Evolutionary conservation across 2,888 invertebrate species (phyloP).

Genomic region (Himalopsyche anomala): DNA sequence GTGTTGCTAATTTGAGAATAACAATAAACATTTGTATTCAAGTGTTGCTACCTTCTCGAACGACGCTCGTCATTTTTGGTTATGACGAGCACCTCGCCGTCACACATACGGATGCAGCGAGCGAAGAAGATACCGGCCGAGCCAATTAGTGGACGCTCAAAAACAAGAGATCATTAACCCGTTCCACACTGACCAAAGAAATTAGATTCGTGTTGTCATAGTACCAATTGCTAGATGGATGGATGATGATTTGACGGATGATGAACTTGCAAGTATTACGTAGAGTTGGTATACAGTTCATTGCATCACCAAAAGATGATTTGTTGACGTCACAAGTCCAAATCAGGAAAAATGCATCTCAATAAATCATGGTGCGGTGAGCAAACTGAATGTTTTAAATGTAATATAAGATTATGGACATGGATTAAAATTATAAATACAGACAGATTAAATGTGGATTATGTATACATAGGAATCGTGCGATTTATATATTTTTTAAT

Average conservation of each 20-base stretch:
- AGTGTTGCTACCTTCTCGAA: background rate
- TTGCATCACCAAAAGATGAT: no score
- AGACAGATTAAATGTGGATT: no score
- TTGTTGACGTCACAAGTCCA: no score
- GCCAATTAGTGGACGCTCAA: slow-evolving; percentile 27
- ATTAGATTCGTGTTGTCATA: slow-evolving; percentile 25
- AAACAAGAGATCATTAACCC: slow-evolving; percentile 39
- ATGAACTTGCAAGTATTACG: background rate
- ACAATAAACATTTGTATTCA: slow-evolving; percentile 19
- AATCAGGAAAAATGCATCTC: no score
- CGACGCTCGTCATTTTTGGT: slow-evolving; percentile 37
- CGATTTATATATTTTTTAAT: no score
- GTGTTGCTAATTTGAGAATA: slow-evolving; percentile 15
- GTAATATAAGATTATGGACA: no score
- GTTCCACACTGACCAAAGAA: slow-evolving; percentile 21
- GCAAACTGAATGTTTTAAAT: no score
- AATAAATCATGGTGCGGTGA: no score
- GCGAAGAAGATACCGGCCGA: background rate
- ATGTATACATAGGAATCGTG: no score
- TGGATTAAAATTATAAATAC: no score
- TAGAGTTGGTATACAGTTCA: background rate
- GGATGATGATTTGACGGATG: slow-evolving; percentile 1
- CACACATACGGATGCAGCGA: slow-evolving; percentile 19
- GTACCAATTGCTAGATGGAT: slow-evolving; percentile 20
- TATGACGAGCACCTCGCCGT: slow-evolving; percentile 6